Base-by-base conservation (phyloP, 2,888 invertebrate genomes). In the Arge pagana region DNA sequence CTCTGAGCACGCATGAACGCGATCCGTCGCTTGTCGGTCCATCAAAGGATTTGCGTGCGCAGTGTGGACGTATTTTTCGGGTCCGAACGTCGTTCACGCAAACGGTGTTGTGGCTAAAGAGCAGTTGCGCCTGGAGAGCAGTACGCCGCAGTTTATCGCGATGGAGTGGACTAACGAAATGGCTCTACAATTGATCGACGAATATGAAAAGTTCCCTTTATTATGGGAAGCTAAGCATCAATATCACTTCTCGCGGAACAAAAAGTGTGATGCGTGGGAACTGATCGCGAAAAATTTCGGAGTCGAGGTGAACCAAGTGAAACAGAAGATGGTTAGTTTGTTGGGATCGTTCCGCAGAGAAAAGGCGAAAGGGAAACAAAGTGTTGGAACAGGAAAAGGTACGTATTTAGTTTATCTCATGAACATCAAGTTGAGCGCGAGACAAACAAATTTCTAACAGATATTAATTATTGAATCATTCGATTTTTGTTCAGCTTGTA, bases 221-320 rank as follows among this genome's bases (percentile, higher is more conserved):
- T 39, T 57, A 43, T 59, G 59, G 55, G 48, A 59, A 18, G 21
- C 57, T 3, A 43, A 35, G 18, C 11, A 35, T 18, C 35, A 16
- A n/a, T 3, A 7, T 1, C 35, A 35, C 18, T 35, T 35, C 21
- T 50, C 50, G 13, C 50, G 52, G 43, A 51, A 26, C 15, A 55
- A 53, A 50, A 59, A 57, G 37, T 30, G 40, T 26, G 48, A 53
- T 23, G 57, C 56, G 10, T 59, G 57, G 59, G 48, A 49, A 24
- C 16, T 4, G 18, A 41, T 41, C 26, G 50, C 50, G 8, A n/a
- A 16, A 16, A 50, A 50, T 41, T 19, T 53, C 33, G 40, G 48
- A 31, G 41, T 28, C 1, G 35, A 5, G 36, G 36, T 39, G 21
- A 18, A 16, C 3, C 39, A 48, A 40, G 48, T 31, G 43, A 45